phyloP scores from a whole-genome alignment of 2,888 invertebrate genomes.

The Parasteatoda lunata region DNA sequence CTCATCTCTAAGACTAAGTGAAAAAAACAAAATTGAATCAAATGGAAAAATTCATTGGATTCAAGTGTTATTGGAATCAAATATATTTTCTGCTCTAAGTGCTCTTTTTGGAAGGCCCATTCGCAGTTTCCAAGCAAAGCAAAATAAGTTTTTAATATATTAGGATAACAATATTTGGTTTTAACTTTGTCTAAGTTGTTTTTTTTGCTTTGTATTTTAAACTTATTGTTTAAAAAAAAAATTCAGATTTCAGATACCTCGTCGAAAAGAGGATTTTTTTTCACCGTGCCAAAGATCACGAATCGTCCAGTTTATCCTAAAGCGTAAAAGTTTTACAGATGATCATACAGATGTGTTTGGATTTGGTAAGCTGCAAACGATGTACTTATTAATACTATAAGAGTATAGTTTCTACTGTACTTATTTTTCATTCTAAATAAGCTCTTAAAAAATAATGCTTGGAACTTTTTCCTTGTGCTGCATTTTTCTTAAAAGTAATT shows the following conservation, averaged over 20 bases:
- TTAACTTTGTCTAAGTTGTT: too few relatives aligned
- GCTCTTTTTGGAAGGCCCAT: too few relatives aligned
- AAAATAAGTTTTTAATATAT: too few relatives aligned
- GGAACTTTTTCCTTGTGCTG: background rate
- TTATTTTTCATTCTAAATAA: background rate
- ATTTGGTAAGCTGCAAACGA: slow-evolving; percentile 61
- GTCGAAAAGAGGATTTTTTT: slow-evolving; percentile 86
- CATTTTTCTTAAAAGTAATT: background rate
- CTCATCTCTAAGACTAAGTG: too few relatives aligned
- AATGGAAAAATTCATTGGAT: too few relatives aligned
- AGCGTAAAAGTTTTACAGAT: slow-evolving; percentile 85
- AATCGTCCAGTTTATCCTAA: slow-evolving; percentile 93
- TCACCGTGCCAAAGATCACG: slow-evolving; percentile 88
- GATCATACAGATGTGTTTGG: slow-evolving; percentile 68
- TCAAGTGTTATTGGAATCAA: too few relatives aligned
- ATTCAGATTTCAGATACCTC: slow-evolving; percentile 84
- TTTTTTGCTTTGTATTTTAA: too few relatives aligned
- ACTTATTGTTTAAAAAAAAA: background rate
- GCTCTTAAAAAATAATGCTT: background rate
- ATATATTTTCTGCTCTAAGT: too few relatives aligned
- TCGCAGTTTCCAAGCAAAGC: too few relatives aligned
- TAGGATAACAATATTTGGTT: too few relatives aligned
- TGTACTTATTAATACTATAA: too few relatives aligned
- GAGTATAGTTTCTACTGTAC: background rate
- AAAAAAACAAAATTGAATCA: too few relatives aligned